These are phyloP conservation scores for Leptocoma aspasia DNA, from an alignment of 2,113 vertebrate genomes.

Conservation along the genomic window DNA sequence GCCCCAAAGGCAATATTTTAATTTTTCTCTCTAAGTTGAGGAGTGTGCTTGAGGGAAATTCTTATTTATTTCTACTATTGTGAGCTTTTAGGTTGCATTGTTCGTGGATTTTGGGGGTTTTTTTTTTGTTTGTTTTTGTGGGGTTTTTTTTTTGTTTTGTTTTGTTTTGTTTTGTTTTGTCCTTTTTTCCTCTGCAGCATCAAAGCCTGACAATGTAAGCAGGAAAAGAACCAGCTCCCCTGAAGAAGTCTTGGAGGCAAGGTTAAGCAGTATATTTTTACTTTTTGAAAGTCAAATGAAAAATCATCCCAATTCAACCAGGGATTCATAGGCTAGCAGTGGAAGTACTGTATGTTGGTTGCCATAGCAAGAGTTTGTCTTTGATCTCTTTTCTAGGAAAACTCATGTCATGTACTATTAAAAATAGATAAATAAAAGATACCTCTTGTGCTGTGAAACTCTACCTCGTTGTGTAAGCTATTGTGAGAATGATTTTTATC, in stretches of 20 bases:
- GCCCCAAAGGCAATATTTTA: neutral
- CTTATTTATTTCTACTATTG: neutral
- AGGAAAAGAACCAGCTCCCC: neutral
- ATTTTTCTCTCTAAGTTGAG: neutral
- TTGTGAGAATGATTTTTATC: neutral
- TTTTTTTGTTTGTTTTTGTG: neutral
- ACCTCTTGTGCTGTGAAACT: neutral
- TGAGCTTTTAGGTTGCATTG: neutral
- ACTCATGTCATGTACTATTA: neutral
- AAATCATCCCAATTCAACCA: neutral
- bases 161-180: neutral
- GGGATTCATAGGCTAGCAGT: neutral
- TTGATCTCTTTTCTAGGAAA: neutral
- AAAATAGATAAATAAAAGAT: neutral
- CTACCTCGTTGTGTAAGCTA: neutral
- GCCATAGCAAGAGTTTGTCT: neutral
- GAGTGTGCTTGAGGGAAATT: neutral
- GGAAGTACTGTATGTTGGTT: neutral
- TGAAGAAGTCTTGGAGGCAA: neutral
- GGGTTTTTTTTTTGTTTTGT: neutral
- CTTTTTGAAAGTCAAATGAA: neutral
- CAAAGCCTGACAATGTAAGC: neutral
- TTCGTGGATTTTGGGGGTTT: neutral
- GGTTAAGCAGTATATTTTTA: neutral
- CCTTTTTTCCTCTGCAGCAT: neutral